Evolutionary conservation across 2,113 vertebrate genomes (phyloP).

Genomic region (Notiomystis cincta): DNA sequence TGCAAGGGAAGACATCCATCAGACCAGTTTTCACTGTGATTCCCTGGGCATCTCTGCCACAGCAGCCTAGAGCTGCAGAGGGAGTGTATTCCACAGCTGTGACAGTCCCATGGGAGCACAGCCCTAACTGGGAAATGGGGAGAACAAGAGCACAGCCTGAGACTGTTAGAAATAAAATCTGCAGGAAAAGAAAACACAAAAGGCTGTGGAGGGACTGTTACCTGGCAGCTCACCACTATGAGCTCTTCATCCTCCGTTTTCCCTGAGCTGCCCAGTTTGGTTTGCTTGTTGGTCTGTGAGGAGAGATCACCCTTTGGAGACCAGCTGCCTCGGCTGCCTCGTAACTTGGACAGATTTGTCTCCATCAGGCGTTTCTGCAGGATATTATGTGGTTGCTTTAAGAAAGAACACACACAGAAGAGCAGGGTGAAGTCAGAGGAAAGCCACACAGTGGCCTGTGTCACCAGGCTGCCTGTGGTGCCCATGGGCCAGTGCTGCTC

Average conservation of each 20-base stretch:
- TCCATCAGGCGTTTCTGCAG: conserved; percentile 87
- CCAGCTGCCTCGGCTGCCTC: conserved; percentile 69
- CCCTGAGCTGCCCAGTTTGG: conserved; percentile 57
- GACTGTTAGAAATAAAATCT: background rate
- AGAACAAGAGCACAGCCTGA: background rate
- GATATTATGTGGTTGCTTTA: conserved; percentile 87
- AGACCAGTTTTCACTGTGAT: background rate
- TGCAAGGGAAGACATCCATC: background rate
- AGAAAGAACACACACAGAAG: background rate
- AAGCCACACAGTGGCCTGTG: background rate
- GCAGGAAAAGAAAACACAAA: background rate
- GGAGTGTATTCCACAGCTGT: background rate
- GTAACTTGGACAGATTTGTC: conserved; percentile 79
- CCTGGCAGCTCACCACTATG: conserved; percentile 81
- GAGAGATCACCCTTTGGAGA: conserved; percentile 57
- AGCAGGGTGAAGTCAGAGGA: background rate
- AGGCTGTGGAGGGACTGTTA: conserved; percentile 36
- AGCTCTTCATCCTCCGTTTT: conserved; percentile 74
- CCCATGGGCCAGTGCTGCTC: accelerated
- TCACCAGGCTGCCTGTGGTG: background rate
- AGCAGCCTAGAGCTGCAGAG: background rate
- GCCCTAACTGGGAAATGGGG: accelerated
- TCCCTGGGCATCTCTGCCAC: background rate
- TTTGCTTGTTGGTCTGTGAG: conserved; percentile 56
- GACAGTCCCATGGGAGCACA: accelerated